A percentile compares a stretch with the other conserved stretches of the same genome.
These are phyloP conservation scores for Pagrus major DNA, from an alignment of 2,113 vertebrate species.

Conservation along the genomic window DNA sequence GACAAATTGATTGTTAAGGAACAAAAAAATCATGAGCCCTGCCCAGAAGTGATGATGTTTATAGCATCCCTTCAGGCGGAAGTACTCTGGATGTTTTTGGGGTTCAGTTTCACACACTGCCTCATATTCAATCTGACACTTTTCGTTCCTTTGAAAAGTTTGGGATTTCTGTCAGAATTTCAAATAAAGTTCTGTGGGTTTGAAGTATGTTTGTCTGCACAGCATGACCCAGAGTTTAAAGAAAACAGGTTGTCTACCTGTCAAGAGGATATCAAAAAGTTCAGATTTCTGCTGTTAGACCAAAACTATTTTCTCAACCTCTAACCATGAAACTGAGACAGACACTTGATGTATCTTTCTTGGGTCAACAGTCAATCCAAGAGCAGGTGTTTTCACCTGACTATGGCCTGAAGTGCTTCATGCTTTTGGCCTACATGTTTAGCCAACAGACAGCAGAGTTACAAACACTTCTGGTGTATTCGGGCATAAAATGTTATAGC, in stretches of 20 bases:
- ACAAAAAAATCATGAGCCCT: too few relatives aligned
- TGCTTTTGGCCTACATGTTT: background rate
- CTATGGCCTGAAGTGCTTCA: background rate
- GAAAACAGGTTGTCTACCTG: too few relatives aligned
- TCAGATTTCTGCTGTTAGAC: background rate
- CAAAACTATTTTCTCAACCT: background rate
- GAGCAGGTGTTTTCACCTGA: background rate
- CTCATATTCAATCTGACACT: background rate
- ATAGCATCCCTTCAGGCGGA: background rate
- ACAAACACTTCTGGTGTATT: background rate
- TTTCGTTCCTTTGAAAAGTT: background rate
- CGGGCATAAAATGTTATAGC: background rate
- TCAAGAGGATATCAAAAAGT: too few relatives aligned
- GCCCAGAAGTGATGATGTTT: too few relatives aligned
- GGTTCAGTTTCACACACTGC: background rate
- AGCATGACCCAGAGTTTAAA: background rate
- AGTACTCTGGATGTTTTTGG: background rate
- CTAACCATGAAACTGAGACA: background rate
- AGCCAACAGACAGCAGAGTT: background rate
- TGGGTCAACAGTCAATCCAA: background rate
- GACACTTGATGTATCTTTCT: background rate
- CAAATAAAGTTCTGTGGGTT: background rate
- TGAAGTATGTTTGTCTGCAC: background rate
- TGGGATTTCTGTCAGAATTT: background rate
- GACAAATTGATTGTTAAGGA: too few relatives aligned